Evolutionary conservation across 2,888 invertebrate species (phyloP).

Genomic region (Melitaea athalia): DNA sequence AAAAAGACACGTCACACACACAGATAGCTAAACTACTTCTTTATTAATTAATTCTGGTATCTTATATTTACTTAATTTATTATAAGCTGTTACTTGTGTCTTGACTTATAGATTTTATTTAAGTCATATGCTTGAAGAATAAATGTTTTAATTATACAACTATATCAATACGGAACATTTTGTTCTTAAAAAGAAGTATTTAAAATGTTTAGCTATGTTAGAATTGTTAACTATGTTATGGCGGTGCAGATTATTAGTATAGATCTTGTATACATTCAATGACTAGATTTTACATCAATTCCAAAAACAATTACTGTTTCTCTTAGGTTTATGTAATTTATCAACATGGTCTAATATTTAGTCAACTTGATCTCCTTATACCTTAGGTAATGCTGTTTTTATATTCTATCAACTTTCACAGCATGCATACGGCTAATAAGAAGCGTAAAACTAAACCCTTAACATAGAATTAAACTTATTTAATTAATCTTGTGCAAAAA

Average conservation of each 20-base stretch:
- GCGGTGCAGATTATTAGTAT: background rate
- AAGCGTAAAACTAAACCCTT: conserved; percentile 36
- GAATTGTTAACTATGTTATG: background rate
- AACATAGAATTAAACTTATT: conserved; percentile 31
- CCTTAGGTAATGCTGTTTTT: conserved; percentile 24
- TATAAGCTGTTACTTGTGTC: background rate
- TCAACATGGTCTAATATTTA: background rate
- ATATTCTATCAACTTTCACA: conserved; percentile 28
- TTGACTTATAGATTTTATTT: background rate
- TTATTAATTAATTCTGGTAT: conserved; percentile 12
- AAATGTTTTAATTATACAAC: background rate
- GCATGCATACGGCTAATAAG: conserved; percentile 41
- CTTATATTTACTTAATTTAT: conserved; percentile 2
- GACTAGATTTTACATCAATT: background rate
- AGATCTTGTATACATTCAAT: background rate
- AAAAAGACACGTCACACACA: conserved; percentile 81
- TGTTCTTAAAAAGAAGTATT: background rate
- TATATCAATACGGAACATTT: background rate
- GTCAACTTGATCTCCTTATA: conserved; percentile 8
- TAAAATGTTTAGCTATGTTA: conserved; percentile 2
- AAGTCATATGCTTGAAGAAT: background rate
- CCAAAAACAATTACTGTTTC: background rate
- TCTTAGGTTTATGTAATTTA: background rate
- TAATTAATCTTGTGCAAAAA: conserved; percentile 18
- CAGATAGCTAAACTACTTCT: conserved; percentile 66